These are phyloP conservation scores for Hirtodrosophila histrioides DNA, from an alignment of 2,888 invertebrate species.

Conservation along the genomic window DNA sequence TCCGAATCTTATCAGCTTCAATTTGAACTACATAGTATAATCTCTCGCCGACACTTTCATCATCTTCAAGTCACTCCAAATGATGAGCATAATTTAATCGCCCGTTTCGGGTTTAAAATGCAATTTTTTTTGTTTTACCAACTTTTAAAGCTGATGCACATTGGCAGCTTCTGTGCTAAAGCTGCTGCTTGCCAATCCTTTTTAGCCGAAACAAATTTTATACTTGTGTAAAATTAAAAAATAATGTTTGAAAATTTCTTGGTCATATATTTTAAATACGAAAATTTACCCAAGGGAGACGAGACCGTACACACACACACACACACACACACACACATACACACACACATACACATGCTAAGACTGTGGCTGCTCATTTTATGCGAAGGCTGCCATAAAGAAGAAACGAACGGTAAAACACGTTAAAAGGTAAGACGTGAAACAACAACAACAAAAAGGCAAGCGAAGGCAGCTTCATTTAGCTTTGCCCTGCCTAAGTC, in stretches of 20 bases:
- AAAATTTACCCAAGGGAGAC: conserved; percentile 72
- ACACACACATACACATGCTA: conserved; percentile 5
- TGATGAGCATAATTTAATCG: too few relatives aligned
- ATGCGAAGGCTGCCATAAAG: conserved; percentile 66
- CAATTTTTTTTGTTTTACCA: background rate
- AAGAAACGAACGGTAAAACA: conserved; percentile 75
- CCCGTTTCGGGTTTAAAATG: background rate
- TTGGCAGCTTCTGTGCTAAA: background rate
- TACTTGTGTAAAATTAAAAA: conserved; percentile 67
- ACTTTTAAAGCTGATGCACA: conserved; percentile 3
- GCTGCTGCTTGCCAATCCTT: background rate
- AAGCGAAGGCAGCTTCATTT: conserved; percentile 63
- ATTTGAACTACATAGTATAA: too few relatives aligned
- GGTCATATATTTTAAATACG: conserved; percentile 74
- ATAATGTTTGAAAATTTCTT: conserved; percentile 74
- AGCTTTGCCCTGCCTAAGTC: conserved; percentile 64
- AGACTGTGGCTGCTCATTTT: conserved; percentile 62
- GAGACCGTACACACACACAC: conserved; percentile 40
- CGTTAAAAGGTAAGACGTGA: conserved; percentile 75
- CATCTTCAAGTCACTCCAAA: too few relatives aligned
- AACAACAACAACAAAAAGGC: conserved; percentile 44
- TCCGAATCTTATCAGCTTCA: too few relatives aligned
- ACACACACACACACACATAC: conserved; percentile 11
- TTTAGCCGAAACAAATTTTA: conserved; percentile 24
- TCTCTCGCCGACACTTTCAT: too few relatives aligned